Conservation (phyloP, 1,140 invertebrate genomes). For the Chionoecetes opilio region DNA sequence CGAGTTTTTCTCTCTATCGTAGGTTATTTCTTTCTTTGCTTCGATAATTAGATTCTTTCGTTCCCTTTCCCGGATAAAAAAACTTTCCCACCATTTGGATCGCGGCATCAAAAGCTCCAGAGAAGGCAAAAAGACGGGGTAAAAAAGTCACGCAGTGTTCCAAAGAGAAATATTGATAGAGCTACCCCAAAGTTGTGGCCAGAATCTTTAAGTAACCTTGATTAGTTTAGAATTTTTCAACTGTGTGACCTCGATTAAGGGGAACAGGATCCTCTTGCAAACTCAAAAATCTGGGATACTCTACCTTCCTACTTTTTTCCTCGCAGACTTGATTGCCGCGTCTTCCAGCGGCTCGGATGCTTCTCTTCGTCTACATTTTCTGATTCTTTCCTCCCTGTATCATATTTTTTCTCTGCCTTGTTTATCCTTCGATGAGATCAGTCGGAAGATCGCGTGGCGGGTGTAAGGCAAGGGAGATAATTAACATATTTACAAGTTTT, state of each 20-base stretch:
- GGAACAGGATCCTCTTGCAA: slow-evolving; percentile 42
- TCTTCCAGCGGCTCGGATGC: background rate
- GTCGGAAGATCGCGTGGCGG: background rate
- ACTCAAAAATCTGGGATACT: slow-evolving; percentile 51
- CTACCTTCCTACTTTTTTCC: background rate
- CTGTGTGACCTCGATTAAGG: slow-evolving; percentile 49
- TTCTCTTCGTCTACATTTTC: slow-evolving; percentile 1
- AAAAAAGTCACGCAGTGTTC: slow-evolving; percentile 41
- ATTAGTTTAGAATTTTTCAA: slow-evolving; percentile 62
- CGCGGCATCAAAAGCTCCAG: slow-evolving; percentile 51
- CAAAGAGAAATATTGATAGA: slow-evolving; percentile 72
- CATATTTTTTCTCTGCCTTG: background rate
- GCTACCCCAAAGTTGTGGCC: slow-evolving; percentile 64
- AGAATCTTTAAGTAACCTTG: slow-evolving; percentile 65
- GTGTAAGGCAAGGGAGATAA: slow-evolving; percentile 5
- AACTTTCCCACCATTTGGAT: slow-evolving; percentile 40
- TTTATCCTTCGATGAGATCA: background rate
- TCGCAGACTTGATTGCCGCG: background rate
- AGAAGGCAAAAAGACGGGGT: background rate
- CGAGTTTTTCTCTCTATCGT: background rate
- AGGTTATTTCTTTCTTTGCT: background rate
- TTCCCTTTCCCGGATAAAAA: background rate
- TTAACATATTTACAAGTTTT: slow-evolving; percentile 2
- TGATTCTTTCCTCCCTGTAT: background rate
- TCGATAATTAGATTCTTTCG: slow-evolving; percentile 37